These are phyloP conservation scores for Xiphorhynchus elegans DNA, from an alignment of 2,113 vertebrate genomes.

Conservation along the genomic window DNA sequence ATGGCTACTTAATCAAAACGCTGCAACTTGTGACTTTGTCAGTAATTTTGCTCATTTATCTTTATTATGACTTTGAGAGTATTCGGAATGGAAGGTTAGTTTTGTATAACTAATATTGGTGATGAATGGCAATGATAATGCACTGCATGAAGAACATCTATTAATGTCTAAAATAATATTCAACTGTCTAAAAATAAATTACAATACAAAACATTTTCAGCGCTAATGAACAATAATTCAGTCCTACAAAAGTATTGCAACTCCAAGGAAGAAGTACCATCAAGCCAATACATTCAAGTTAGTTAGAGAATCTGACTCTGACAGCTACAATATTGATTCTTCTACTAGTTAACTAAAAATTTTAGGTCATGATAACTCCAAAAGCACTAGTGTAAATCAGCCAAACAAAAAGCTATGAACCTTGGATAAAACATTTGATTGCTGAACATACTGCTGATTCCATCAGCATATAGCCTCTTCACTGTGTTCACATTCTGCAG, in stretches of 20 bases:
- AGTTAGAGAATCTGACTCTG: neutral
- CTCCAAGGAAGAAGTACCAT: neutral
- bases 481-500: neutral
- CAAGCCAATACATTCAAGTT: neutral
- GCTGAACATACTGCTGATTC: neutral
- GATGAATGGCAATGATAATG: constrained; percentile 68
- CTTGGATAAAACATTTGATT: neutral
- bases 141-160: constrained; percentile 51
- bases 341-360: constrained; percentile 18
- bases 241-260: neutral
- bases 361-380: neutral
- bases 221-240: constrained; percentile 48
- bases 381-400: neutral
- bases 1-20: constrained; percentile 74
- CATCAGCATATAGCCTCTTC: neutral
- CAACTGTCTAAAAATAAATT: constrained; percentile 58
- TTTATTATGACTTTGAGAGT: constrained; percentile 71
- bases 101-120: constrained; percentile 71
- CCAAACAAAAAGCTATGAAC: constrained; percentile 2
- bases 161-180: constrained; percentile 55
- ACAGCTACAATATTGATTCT: neutral
- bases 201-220: constrained; percentile 56
- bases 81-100: constrained; percentile 70
- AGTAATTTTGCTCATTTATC: constrained; percentile 79
- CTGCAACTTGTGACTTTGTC: constrained; percentile 71